These are phyloP conservation scores for Drosophila neonasuta DNA, from an alignment of 2,888 invertebrate species.

Conservation along the genomic window DNA sequence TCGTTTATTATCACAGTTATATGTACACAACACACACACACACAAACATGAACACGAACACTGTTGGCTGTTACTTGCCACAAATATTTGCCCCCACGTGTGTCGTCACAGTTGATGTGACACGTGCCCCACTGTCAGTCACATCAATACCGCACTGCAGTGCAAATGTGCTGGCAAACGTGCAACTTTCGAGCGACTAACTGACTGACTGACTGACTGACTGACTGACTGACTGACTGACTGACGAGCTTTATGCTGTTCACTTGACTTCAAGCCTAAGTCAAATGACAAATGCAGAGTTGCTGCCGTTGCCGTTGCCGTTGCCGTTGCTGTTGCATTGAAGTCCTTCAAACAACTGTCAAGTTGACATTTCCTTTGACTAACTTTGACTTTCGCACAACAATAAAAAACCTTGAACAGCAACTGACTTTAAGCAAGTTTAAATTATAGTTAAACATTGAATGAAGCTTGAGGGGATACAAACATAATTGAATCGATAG, in stretches of 20 bases:
- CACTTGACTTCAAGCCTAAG: not conserved
- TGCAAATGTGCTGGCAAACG: slow-evolving; percentile 31
- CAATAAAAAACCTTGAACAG: not conserved
- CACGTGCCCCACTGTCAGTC: slow-evolving; percentile 58
- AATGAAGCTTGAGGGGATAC: no score
- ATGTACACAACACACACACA: not conserved
- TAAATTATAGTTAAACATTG: no score
- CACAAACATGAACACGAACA: not conserved
- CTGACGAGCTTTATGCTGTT: no score
- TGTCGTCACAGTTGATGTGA: slow-evolving; percentile 54
- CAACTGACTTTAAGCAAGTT: not conserved
- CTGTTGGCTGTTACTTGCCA: slow-evolving; percentile 8
- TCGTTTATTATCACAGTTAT: slow-evolving; percentile 28
- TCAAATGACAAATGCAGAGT: slow-evolving; percentile 1
- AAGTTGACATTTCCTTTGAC: slow-evolving; percentile 10
- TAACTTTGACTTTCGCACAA: not conserved
- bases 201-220: not conserved
- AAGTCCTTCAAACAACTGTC: not conserved
- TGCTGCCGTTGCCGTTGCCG: no score
- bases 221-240: no score
- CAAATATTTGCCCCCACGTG: slow-evolving; percentile 7
- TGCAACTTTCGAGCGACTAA: slow-evolving; percentile 1
- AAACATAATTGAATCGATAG: no score
- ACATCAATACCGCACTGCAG: slow-evolving; percentile 46
- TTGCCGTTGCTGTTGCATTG: no score